Conservation (phyloP, 2,797 vertebrate genomes). For the Anisognathus igniventris region DNA sequence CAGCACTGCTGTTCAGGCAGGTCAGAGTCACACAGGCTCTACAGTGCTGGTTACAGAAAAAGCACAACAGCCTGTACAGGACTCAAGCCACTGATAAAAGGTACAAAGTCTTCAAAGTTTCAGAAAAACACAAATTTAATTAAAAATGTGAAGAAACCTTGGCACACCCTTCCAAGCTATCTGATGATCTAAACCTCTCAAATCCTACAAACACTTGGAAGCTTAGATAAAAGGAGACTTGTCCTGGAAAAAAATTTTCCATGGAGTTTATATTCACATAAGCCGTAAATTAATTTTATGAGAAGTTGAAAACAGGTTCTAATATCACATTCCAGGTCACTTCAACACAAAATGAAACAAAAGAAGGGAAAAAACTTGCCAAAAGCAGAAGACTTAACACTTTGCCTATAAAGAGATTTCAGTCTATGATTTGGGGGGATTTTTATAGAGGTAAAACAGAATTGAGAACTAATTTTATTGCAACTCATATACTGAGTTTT, state of each 20-base stretch:
- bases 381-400: background rate
- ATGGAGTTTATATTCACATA: background rate
- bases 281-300: background rate
- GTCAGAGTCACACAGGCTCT: background rate
- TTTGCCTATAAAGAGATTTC: background rate
- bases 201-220: background rate
- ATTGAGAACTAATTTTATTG: background rate
- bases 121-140: background rate
- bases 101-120: background rate
- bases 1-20: background rate
- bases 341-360: slow-evolving; percentile 1
- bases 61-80: background rate
- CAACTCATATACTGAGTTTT: background rate
- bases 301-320: background rate
- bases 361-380: background rate
- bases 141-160: background rate
- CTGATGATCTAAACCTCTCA: background rate
- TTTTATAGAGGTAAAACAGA: background rate
- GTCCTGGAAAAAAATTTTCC: background rate
- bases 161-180: background rate
- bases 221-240: background rate
- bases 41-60: background rate
- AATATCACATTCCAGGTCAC: background rate
- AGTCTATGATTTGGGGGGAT: background rate
- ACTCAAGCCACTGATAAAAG: background rate